Percentiles rank a stretch among this genome's conserved stretches.
Evolutionary conservation across 2,113 vertebrate species (phyloP).

Genomic region (Microtus pennsylvanicus): DNA sequence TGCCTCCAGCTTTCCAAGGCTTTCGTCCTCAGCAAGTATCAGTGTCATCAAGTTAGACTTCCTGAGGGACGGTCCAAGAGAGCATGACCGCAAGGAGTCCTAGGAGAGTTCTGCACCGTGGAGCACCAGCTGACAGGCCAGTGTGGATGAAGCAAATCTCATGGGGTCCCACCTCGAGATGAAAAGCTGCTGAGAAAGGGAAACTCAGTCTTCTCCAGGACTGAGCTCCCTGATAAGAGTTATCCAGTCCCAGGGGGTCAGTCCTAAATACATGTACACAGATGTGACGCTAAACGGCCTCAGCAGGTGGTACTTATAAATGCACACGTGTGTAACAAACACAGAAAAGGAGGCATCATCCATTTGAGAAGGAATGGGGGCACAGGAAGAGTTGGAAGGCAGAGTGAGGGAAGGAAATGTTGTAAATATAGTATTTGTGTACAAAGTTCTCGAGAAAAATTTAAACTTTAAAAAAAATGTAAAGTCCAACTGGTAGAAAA

Average conservation of each 20-base stretch:
- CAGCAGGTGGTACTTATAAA: neutral
- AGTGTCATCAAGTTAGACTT: constrained; percentile 5
- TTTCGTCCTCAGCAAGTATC: neutral
- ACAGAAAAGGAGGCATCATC: neutral
- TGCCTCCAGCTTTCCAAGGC: neutral
- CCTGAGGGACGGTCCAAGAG: neutral
- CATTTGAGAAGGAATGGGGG: neutral
- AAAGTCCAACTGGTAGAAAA: constrained; percentile 20
- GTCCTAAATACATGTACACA: neutral
- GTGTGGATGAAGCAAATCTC: neutral
- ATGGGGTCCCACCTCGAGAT: neutral
- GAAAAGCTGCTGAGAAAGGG: neutral
- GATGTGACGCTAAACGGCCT: neutral
- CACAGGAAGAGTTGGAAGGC: neutral
- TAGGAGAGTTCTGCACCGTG: neutral
- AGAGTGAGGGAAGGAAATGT: neutral
- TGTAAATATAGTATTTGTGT: neutral
- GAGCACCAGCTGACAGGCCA: neutral
- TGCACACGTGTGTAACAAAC: no score
- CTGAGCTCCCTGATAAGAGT: neutral
- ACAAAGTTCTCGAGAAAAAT: neutral
- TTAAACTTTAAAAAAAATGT: neutral
- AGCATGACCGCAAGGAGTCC: neutral
- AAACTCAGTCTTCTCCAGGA: neutral
- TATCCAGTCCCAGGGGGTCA: neutral